Evolutionary conservation across 2,888 invertebrate genomes (phyloP).

Genomic region (Philereme vetulata): DNA sequence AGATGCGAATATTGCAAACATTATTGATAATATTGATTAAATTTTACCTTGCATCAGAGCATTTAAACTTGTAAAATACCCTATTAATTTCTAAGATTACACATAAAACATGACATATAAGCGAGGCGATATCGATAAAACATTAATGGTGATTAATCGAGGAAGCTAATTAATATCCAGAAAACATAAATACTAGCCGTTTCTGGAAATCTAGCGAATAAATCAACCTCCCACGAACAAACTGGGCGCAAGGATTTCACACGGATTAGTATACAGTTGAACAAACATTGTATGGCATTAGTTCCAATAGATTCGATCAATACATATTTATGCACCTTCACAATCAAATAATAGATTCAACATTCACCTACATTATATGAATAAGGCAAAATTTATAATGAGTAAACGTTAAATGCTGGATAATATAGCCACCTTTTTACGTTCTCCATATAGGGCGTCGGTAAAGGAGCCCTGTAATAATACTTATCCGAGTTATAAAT

Average conservation of each 20-base stretch:
- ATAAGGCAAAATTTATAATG: constrained; percentile 44
- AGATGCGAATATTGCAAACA: not conserved
- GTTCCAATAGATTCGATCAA: constrained; percentile 35
- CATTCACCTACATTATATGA: constrained; percentile 35
- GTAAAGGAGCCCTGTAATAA: constrained; percentile 39
- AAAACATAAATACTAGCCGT: constrained; percentile 31
- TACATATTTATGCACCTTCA: constrained; percentile 30
- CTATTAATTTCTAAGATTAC: too few species aligned
- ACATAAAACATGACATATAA: not conserved
- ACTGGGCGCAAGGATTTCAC: constrained; percentile 41
- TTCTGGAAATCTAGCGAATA: constrained; percentile 46
- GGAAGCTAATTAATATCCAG: constrained; percentile 35
- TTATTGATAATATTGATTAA: not conserved
- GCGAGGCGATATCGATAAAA: constrained; percentile 21
- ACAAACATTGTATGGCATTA: constrained; percentile 35
- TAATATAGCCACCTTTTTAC: constrained; percentile 42
- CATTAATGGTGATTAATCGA: constrained; percentile 30
- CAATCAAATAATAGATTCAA: constrained; percentile 33
- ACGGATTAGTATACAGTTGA: constrained; percentile 41
- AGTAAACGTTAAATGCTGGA: constrained; percentile 32
- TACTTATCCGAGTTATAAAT: constrained; percentile 37
- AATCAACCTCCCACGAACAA: constrained; percentile 51
- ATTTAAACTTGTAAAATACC: too few species aligned
- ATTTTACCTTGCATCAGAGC: not conserved
- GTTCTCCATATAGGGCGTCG: constrained; percentile 39